Conservation (phyloP, 2,113 vertebrate genomes). For the Pterocles gutturalis region DNA sequence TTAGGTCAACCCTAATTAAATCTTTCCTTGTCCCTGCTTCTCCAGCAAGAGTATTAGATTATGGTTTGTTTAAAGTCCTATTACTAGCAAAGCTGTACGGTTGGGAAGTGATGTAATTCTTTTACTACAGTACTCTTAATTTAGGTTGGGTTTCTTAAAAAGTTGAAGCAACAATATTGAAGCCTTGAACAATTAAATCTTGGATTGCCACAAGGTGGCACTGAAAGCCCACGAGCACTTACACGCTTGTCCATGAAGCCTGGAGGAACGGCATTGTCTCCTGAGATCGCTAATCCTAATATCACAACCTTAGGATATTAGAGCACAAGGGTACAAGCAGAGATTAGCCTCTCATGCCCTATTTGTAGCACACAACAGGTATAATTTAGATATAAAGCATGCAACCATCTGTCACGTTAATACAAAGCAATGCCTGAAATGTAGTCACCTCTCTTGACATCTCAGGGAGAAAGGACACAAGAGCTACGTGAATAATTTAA, state of each 20-base stretch:
- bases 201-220: constrained; percentile 47
- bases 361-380: not conserved
- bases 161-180: not conserved
- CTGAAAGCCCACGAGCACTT: not conserved
- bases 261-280: fast-evolving
- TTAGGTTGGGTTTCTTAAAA: not conserved
- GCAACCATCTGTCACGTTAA: not conserved
- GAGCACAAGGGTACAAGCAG: not conserved
- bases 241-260: fast-evolving
- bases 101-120: not conserved
- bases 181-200: not conserved
- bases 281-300: not conserved
- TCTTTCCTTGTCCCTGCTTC: not conserved
- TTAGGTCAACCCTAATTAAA: not conserved
- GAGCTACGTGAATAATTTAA: not conserved
- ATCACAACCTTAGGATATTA: not conserved
- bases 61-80: not conserved
- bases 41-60: not conserved
- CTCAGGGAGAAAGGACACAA: not conserved
- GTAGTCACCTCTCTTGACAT: not conserved
- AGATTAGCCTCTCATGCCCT: not conserved
- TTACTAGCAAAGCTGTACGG: not conserved
- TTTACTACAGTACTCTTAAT: not conserved
- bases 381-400: not conserved
- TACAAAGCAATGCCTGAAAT: not conserved